A percentile compares a stretch with the other conserved stretches of the same genome.
Evolutionary conservation across 2,113 vertebrate genomes (phyloP).

Genomic region (Syrrhaptes paradoxus): DNA sequence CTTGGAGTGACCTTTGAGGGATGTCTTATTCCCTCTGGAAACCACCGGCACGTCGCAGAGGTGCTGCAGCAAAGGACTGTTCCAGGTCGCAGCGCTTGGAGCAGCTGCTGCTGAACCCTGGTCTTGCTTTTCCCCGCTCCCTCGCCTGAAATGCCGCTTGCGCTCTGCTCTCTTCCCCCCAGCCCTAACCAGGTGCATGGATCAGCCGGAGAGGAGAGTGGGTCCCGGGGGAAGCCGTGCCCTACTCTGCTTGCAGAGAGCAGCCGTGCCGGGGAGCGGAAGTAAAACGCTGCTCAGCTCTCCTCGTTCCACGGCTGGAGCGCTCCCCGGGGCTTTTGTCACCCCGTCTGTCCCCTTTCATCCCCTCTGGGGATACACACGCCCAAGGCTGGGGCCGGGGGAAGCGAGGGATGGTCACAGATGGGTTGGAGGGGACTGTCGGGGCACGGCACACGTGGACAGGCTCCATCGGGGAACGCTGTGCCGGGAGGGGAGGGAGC

Average conservation of each 20-base stretch:
- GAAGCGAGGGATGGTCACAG: neutral
- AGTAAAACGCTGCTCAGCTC: neutral
- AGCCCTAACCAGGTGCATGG: neutral
- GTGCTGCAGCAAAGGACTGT: neutral
- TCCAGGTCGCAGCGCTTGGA: neutral
- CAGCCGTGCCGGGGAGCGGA: neutral
- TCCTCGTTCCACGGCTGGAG: neutral
- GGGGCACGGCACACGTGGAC: neutral
- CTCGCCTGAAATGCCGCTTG: neutral
- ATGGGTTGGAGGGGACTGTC: neutral
- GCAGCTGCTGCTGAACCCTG: neutral
- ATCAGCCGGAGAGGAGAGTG: constrained; percentile 13
- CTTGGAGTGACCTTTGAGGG: constrained; percentile 70
- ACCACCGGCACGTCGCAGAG: neutral
- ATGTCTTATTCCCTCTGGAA: constrained; percentile 41
- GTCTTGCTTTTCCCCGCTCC: neutral
- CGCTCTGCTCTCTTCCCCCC: neutral
- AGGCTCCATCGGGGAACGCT: neutral
- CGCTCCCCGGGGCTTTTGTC: neutral
- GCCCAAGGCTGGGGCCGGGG: fast-evolving
- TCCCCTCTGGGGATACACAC: neutral
- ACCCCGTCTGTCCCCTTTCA: neutral
- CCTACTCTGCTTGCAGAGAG: neutral
- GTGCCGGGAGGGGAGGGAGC: neutral
- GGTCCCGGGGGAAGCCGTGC: neutral